These are phyloP conservation scores for Crotophaga sulcirostris DNA, from an alignment of 2,113 vertebrate species.

Conservation along the genomic window DNA sequence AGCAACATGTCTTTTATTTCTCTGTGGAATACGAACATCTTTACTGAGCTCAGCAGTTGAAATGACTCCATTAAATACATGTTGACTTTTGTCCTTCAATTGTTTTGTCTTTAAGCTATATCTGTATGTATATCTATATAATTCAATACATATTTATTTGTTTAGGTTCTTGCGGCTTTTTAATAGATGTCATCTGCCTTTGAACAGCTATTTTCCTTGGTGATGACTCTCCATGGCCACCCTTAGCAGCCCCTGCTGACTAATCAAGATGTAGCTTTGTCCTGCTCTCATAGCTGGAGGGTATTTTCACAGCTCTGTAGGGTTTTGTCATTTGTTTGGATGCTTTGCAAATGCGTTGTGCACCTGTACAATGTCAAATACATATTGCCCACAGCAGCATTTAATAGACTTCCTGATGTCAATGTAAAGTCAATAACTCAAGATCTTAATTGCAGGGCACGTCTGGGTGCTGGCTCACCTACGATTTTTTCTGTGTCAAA, in stretches of 20 bases:
- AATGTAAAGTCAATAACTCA: slow-evolving; percentile 35
- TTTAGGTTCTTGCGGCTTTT: background rate
- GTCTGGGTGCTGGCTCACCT: background rate
- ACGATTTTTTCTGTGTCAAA: background rate
- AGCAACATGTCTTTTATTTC: background rate
- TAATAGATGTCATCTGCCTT: background rate
- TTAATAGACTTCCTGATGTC: slow-evolving; percentile 52
- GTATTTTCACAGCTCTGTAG: background rate
- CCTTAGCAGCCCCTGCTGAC: background rate
- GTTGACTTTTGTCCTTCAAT: background rate
- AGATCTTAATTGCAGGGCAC: slow-evolving; percentile 38
- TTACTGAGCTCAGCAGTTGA: rapidly evolving
- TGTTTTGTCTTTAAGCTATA: background rate
- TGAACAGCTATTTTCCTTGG: background rate
- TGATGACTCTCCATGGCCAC: background rate
- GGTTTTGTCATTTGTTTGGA: background rate
- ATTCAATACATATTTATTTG: background rate
- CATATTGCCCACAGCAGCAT: slow-evolving; percentile 35
- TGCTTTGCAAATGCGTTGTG: background rate
- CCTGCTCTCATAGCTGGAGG: background rate
- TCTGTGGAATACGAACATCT: background rate
- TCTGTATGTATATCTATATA: background rate
- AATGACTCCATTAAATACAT: background rate
- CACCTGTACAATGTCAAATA: slow-evolving; percentile 35
- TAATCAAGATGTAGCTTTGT: background rate